Percentiles rank a stretch among this genome's conserved stretches.
phyloP scores from a whole-genome alignment of 2,797 vertebrate species.

The Pteronotus mesoamericanus region DNA sequence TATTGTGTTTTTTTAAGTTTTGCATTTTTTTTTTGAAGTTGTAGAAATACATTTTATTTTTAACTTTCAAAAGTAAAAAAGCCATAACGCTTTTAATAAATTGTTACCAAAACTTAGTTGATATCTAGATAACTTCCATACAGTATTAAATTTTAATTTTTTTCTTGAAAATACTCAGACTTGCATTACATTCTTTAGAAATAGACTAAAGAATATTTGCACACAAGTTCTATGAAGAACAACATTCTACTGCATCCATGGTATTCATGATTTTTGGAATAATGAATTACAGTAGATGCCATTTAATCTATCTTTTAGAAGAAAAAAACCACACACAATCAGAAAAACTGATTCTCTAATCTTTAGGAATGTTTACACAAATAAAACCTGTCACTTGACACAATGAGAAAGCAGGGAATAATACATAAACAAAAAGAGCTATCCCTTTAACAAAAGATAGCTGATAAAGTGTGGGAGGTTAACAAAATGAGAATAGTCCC shows the following conservation, averaged over 20 bases:
- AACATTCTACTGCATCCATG: not conserved
- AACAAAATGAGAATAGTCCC: not conserved
- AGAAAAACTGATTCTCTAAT: not conserved
- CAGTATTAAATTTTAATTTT: not conserved
- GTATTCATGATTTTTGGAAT: not conserved
- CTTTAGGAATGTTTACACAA: not conserved
- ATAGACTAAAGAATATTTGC: not conserved
- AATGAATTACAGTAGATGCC: not conserved
- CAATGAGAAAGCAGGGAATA: slow-evolving; percentile 10
- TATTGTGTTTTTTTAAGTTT: not conserved
- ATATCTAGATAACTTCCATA: not conserved
- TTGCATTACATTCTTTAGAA: not conserved
- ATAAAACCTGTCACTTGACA: not conserved
- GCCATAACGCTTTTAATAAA: not conserved
- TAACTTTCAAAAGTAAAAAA: slow-evolving; percentile 41
- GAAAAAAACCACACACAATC: not conserved
- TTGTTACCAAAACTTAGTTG: not conserved
- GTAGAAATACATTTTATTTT: slow-evolving; percentile 43
- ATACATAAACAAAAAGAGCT: not conserved
- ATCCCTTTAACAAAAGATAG: not conserved
- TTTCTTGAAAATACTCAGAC: not conserved
- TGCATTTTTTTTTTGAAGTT: not conserved
- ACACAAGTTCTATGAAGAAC: not conserved
- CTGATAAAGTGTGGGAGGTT: not conserved
- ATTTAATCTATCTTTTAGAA: not conserved